Percentiles rank a stretch among this genome's conserved stretches.
phyloP scores from a whole-genome alignment of 2,113 vertebrate species.

The Thermophis baileyi region DNA sequence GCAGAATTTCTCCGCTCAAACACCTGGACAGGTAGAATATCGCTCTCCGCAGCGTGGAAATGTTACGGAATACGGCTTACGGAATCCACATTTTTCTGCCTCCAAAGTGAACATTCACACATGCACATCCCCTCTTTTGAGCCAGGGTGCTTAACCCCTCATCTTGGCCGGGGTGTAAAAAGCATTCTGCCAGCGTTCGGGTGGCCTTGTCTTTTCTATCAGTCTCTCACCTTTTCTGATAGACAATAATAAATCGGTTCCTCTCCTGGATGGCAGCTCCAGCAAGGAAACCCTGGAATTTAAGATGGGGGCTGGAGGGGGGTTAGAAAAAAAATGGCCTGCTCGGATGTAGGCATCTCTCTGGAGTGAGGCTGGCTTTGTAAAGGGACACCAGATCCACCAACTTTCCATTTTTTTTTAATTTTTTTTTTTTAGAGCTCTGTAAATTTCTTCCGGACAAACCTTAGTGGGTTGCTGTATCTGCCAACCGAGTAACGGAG shows the following conservation, averaged over 20 bases:
- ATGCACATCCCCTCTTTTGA: not conserved
- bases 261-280: not conserved
- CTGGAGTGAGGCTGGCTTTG: conserved; percentile 4
- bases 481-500: not conserved
- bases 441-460: not conserved
- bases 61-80: too few species aligned
- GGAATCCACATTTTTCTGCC: accelerated
- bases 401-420: not conserved
- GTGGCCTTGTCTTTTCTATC: not conserved
- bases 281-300: accelerated
- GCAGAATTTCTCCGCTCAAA: not conserved
- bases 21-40: not conserved
- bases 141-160: not conserved
- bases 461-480: not conserved
- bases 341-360: accelerated
- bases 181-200: conserved; percentile 2
- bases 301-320: not conserved
- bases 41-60: not conserved
- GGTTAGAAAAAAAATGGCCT: too few species aligned
- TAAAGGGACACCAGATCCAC: not conserved
- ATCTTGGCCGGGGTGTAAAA: conserved; percentile 47
- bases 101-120: not conserved
- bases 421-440: too few species aligned
- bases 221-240: not conserved
- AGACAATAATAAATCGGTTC: accelerated